phyloP scores from a whole-genome alignment of 2,888 invertebrate species.

The Melolontha melolontha region DNA sequence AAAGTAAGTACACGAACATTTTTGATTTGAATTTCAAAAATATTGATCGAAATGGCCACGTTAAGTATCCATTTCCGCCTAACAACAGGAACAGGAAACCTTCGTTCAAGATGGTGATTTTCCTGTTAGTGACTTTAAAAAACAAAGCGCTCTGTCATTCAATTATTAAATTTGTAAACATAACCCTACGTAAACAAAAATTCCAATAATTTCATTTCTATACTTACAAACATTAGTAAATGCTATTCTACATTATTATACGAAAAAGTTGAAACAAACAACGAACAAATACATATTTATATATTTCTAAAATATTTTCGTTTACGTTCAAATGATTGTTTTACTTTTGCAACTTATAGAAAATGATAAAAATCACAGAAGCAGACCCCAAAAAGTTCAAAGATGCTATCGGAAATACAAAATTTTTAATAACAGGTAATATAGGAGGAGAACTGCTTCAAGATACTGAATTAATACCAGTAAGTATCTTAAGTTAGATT shows the following conservation, averaged over 20 bases:
- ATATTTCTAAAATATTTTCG: too few species aligned
- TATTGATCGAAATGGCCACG: conserved; percentile 57
- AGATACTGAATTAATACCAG: conserved; percentile 65
- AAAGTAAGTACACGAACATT: conserved; percentile 45
- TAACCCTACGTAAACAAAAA: conserved; percentile 33
- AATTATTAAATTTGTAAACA: conserved; percentile 20
- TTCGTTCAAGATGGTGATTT: conserved; percentile 67
- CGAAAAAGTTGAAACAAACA: too few species aligned
- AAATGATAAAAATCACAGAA: conserved; percentile 54
- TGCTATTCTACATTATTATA: too few species aligned
- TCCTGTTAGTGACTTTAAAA: conserved; percentile 57
- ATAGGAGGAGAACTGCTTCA: conserved; percentile 53
- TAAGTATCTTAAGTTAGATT: conserved; percentile 53
- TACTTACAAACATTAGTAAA: neutral
- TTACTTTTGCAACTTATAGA: conserved; percentile 49
- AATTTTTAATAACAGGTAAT: conserved; percentile 44
- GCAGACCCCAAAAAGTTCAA: conserved; percentile 45
- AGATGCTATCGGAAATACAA: conserved; percentile 34
- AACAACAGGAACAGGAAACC: conserved; percentile 75
- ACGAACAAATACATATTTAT: too few species aligned
- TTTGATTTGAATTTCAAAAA: conserved; percentile 43
- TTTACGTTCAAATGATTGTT: neutral
- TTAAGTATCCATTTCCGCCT: conserved; percentile 63
- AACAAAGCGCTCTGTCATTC: conserved; percentile 37
- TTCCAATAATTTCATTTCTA: too few species aligned